phyloP scores from a whole-genome alignment of 2,888 invertebrate species.

The Troides aeacus region DNA sequence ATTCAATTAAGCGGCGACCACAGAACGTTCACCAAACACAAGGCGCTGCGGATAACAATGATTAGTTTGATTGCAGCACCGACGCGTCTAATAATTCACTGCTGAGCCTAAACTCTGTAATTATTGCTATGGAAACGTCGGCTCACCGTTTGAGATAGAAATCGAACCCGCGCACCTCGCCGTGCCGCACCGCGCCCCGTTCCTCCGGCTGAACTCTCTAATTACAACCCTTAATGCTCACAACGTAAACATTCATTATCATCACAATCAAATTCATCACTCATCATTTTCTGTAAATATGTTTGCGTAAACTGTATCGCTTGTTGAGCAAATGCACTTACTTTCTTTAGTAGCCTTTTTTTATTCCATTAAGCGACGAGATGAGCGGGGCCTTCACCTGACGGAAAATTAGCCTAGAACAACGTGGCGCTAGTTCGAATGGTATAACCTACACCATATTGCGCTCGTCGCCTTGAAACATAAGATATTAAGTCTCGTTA shows the following conservation, averaged over 20 bases:
- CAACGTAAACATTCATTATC: constrained; percentile 81
- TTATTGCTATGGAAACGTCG: constrained; percentile 74
- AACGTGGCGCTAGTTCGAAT: too few species aligned
- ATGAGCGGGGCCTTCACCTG: too few species aligned
- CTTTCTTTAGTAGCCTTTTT: not conserved
- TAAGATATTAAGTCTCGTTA: too few species aligned
- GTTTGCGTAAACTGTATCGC: not conserved
- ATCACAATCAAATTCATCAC: constrained; percentile 72
- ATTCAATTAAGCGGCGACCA: constrained; percentile 67
- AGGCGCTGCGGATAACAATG: constrained; percentile 69
- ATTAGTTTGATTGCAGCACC: constrained; percentile 69
- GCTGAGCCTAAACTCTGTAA: constrained; percentile 75
- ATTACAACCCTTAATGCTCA: constrained; percentile 60
- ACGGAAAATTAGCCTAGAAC: too few species aligned
- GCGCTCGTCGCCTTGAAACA: too few species aligned
- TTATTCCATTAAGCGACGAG: too few species aligned
- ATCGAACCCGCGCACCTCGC: constrained; percentile 48
- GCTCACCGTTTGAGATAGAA: constrained; percentile 77
- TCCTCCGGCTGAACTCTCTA: constrained; percentile 49
- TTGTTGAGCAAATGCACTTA: not conserved
- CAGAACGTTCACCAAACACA: constrained; percentile 60
- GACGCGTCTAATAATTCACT: constrained; percentile 77
- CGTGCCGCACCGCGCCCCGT: constrained; percentile 38
- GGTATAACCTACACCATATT: too few species aligned
- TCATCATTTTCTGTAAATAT: not conserved